A percentile compares a stretch with the other conserved stretches of the same genome.
Evolutionary conservation across 2,113 vertebrate genomes (phyloP).

Genomic region (Microtus oregoni): DNA sequence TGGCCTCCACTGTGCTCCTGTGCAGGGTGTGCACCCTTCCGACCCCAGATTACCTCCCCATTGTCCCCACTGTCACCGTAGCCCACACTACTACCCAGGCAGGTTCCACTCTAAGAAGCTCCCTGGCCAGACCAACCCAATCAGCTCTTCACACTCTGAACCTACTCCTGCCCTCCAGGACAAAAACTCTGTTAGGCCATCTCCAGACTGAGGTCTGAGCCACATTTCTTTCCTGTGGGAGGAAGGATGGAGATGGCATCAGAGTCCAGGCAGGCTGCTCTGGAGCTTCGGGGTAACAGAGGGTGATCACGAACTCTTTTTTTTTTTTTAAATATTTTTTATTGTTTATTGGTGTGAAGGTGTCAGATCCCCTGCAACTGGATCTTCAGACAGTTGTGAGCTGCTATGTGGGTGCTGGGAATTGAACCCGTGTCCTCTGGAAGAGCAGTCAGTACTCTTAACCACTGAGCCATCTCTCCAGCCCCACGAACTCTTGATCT

Average conservation of each 20-base stretch:
- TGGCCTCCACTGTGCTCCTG: not conserved
- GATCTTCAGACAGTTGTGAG: too few species aligned
- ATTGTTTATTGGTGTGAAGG: too few species aligned
- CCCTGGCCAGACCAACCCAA: not conserved
- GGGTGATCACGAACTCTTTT: not conserved
- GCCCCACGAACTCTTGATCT: too few species aligned
- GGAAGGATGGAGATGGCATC: not conserved
- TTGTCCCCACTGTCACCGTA: not conserved
- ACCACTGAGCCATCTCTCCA: too few species aligned
- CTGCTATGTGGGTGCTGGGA: too few species aligned
- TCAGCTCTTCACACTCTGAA: not conserved
- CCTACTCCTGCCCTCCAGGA: not conserved
- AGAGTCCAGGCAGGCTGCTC: not conserved
- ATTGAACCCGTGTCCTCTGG: too few species aligned
- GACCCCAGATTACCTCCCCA: not conserved
- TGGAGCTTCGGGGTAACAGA: not conserved
- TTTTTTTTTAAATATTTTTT: too few species aligned
- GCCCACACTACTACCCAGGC: not conserved
- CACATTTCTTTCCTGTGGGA: not conserved
- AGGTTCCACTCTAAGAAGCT: too few species aligned
- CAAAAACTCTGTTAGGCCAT: not conserved
- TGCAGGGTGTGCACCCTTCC: not conserved
- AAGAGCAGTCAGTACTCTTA: too few species aligned
- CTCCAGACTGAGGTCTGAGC: not conserved
- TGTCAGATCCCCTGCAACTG: too few species aligned